Evolutionary conservation across 2,113 vertebrate genomes (phyloP).

Genomic region (Boleophthalmus pectinirostris): DNA sequence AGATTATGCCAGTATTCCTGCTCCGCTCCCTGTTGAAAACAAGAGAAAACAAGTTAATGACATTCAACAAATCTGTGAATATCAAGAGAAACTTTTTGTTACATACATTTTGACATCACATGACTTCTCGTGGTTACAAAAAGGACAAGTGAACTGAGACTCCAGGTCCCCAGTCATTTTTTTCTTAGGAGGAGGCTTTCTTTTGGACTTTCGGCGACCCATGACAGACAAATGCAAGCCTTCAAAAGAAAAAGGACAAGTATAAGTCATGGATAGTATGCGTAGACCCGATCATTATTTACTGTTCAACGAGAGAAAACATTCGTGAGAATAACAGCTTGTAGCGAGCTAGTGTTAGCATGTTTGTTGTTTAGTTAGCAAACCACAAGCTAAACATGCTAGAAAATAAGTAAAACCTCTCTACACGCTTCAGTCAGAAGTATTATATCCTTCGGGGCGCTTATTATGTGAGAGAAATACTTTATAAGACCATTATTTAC

Average conservation of each 20-base stretch:
- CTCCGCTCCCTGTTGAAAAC: constrained; percentile 87
- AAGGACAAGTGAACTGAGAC: constrained; percentile 91
- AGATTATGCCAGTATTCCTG: constrained; percentile 92
- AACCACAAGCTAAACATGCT: not conserved
- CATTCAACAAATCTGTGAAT: not conserved
- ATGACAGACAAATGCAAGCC: constrained; percentile 56
- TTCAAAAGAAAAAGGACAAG: not conserved
- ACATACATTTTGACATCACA: constrained; percentile 92
- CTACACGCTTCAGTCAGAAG: rapidly evolving
- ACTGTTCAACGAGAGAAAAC: not conserved
- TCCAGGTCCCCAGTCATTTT: constrained; percentile 92
- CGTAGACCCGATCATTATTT: not conserved
- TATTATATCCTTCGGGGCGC: not conserved
- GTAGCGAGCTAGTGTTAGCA: constrained; percentile 54
- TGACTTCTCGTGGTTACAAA: constrained; percentile 94
- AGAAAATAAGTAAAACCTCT: not conserved
- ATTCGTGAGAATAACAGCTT: not conserved
- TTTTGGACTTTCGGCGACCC: constrained; percentile 91
- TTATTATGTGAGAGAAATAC: not conserved
- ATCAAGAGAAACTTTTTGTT: too few species aligned
- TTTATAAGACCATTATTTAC: constrained; percentile 42
- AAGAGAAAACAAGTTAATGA: not conserved
- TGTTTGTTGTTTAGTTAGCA: constrained; percentile 37
- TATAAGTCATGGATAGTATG: not conserved
- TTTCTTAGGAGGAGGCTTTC: constrained; percentile 92